phyloP scores from a whole-genome alignment of 2,797 vertebrate species.

The Crocodylus rhombifer region DNA sequence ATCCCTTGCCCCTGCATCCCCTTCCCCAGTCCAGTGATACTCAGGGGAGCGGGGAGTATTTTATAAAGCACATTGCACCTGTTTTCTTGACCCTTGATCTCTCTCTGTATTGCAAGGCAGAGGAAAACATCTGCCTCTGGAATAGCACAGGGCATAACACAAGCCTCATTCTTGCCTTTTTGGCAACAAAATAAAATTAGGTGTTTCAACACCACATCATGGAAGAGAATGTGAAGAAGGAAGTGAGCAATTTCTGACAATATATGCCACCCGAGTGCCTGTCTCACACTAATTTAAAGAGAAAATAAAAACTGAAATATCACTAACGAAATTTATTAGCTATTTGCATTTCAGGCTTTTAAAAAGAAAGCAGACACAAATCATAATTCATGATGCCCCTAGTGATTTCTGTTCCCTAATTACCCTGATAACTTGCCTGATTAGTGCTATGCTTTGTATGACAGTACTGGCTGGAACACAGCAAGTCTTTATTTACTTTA shows the following conservation, averaged over 20 bases:
- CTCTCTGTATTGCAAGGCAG: not conserved
- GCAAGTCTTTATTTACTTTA: constrained; percentile 66
- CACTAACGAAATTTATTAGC: constrained; percentile 53
- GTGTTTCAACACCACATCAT: constrained; percentile 35
- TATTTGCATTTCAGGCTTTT: constrained; percentile 68
- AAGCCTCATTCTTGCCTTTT: constrained; percentile 32
- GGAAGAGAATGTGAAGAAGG: constrained; percentile 36
- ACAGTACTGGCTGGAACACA: constrained; percentile 60
- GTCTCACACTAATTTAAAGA: constrained; percentile 48
- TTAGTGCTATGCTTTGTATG: constrained; percentile 61
- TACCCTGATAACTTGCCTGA: constrained; percentile 65
- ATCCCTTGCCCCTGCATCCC: not conserved
- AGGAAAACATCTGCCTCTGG: constrained; percentile 39
- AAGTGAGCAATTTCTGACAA: constrained; percentile 34
- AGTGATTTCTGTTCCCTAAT: constrained; percentile 71
- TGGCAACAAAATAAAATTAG: constrained; percentile 41
- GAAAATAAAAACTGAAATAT: constrained; percentile 51
- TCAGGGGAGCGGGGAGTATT: not conserved
- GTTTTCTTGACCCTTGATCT: not conserved
- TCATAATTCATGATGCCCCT: constrained; percentile 41
- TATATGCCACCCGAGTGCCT: not conserved
- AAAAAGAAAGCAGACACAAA: constrained; percentile 67
- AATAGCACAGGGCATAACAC: constrained; percentile 14
- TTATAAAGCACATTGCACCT: not conserved
- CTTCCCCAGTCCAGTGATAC: rapidly evolving